Evolutionary conservation across 2,888 invertebrate species (phyloP), one percentile per base, ranked within the genome.

Genomic region (Leptura quadrifasciata): DNA sequence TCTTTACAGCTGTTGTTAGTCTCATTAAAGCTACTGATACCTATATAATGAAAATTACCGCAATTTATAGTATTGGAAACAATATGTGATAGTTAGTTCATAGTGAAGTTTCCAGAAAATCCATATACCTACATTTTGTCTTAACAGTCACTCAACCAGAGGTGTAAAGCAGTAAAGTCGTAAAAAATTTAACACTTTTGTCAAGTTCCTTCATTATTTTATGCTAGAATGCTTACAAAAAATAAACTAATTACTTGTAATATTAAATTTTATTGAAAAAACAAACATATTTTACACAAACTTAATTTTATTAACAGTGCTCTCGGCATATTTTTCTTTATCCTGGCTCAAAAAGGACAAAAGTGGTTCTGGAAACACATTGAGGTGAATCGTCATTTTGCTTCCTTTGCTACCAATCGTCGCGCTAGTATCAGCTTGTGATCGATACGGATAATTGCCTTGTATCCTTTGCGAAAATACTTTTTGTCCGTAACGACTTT

Each of bases 351-450:
- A n/a, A 15, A 71, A 17, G 5, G 61, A 17, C 10, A 60, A 9
- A 10, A 58, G 39, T 61, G 78, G 65, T 24, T 80, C 76, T 24
- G 84, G 84, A 72, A 81, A 85, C 0, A 85, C 58, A 77, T 82
- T 85, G 54, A 85, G 67, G 67, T 84, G 84, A 15, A 85, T 79
- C 0, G 84, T 76, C 81, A 85, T 81, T 75, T 82, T 85, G 52
- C 52, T 61, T 1, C 47, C 27, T 71, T 20, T 71, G 15, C 21
- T 39, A 17, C 27, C 55, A 71, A 61, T 10, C 12, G 52, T 52
- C 3, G 27, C 24, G n/a, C 60, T 60, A 31, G 57, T n/a, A 52
- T 71, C 61, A 0, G 52, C 52, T 15, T 61, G 61, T 17, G 18
- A 24, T 15, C 27, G 47, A 61, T 61, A 52, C 15, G 61, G 71